Conservation (phyloP, 2,888 invertebrate genomes). For the Macaria liturata region DNA sequence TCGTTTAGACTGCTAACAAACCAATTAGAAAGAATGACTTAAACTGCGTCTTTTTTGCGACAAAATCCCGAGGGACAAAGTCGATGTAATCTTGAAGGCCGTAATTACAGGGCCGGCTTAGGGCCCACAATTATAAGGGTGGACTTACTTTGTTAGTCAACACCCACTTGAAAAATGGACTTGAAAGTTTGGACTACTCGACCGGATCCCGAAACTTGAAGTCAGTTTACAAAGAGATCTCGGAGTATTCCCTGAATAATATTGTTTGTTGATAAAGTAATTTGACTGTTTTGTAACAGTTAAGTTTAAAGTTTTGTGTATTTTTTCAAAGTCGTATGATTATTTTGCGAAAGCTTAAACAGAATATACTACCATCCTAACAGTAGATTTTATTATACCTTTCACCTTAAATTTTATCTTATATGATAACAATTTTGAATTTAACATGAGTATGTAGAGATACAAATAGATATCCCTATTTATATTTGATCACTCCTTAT, state of each 20-base stretch:
- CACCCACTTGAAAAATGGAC: constrained; percentile 42
- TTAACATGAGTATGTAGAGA: too few relatives aligned
- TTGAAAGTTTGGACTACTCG: constrained; percentile 33
- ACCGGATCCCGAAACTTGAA: constrained; percentile 35
- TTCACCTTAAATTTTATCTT: too few relatives aligned
- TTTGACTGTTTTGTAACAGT: neutral
- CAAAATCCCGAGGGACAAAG: constrained; percentile 35
- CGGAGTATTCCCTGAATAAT: constrained; percentile 17
- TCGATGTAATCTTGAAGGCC: constrained; percentile 42
- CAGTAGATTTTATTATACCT: too few relatives aligned
- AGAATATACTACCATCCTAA: too few relatives aligned
- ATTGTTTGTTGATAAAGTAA: neutral
- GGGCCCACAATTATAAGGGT: constrained; percentile 45
- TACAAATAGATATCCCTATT: too few relatives aligned
- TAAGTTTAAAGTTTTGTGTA: too few relatives aligned
- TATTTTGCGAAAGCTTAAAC: too few relatives aligned
- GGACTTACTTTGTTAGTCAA: constrained; percentile 46
- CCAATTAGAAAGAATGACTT: constrained; percentile 47
- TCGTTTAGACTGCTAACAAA: constrained; percentile 44
- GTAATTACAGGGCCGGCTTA: constrained; percentile 41
- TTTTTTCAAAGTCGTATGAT: too few relatives aligned
- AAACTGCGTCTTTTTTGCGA: constrained; percentile 36
- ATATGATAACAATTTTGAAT: too few relatives aligned
- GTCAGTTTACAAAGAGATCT: constrained; percentile 40
- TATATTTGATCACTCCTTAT: too few relatives aligned